Percentiles rank a stretch among this genome's conserved stretches.
Evolutionary conservation across 2,113 vertebrate species (phyloP).

Genomic region (Upupa epops): DNA sequence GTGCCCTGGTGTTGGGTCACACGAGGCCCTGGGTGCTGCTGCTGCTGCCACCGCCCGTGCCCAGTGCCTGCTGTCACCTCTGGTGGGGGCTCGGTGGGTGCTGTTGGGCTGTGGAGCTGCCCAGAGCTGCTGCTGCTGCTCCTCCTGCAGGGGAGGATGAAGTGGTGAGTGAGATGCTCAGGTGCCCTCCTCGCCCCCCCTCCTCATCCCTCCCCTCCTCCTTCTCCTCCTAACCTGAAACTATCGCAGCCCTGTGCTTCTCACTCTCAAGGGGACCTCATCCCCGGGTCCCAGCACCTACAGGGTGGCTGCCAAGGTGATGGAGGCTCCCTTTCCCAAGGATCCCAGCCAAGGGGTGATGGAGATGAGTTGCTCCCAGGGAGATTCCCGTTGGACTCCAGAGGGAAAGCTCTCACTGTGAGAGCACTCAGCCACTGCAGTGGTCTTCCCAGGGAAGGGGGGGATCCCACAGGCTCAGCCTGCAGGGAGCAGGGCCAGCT

Average conservation of each 20-base stretch:
- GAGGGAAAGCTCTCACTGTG: too few relatives aligned
- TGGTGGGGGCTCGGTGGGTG: fast-evolving
- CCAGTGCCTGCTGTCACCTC: background rate
- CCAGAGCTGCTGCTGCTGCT: background rate
- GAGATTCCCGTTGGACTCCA: too few relatives aligned
- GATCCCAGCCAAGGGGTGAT: too few relatives aligned
- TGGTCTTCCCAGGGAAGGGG: too few relatives aligned
- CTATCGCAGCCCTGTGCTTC: background rate
- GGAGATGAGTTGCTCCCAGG: too few relatives aligned
- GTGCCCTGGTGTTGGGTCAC: fast-evolving
- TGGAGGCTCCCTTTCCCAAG: too few relatives aligned
- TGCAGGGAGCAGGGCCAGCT: too few relatives aligned
- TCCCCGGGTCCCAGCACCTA: too few relatives aligned
- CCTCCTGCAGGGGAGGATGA: background rate
- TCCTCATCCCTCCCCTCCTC: background rate
- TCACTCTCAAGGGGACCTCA: background rate
- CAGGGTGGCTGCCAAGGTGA: too few relatives aligned
- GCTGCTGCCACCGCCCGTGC: background rate
- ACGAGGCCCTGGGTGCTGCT: background rate
- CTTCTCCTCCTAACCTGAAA: constrained; percentile 44
- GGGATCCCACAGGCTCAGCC: too few relatives aligned
- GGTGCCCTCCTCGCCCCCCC: background rate
- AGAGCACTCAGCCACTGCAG: too few relatives aligned
- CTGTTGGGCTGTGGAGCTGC: background rate
- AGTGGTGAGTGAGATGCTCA: background rate